Percentiles rank a stretch among this genome's conserved stretches.
Evolutionary conservation across 2,797 vertebrate genomes (phyloP).

Genomic region (Malacoraja senta): DNA sequence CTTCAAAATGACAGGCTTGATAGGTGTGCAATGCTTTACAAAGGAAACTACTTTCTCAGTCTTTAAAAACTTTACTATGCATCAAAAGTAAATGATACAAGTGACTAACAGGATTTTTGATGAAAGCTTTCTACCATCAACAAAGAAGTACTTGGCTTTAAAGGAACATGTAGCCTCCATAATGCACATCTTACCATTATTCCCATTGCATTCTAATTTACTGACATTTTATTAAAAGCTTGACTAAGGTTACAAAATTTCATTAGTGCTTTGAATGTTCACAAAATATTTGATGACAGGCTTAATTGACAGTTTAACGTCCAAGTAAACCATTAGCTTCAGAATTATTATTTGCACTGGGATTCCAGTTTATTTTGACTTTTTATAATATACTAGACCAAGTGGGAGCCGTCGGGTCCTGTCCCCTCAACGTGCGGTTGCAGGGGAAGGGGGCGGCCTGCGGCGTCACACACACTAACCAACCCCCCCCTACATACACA

Average conservation of each 20-base stretch:
- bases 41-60: neutral
- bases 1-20: neutral
- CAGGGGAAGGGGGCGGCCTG: too few relatives aligned
- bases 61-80: neutral
- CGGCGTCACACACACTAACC: too few relatives aligned
- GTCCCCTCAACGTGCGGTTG: too few relatives aligned
- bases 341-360: neutral
- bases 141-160: neutral
- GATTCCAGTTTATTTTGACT: neutral
- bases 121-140: neutral
- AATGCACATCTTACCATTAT: neutral
- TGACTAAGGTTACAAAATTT: neutral
- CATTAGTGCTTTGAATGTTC: neutral
- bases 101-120: neutral
- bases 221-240: neutral
- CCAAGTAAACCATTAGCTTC: too few relatives aligned
- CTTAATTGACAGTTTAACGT: neutral
- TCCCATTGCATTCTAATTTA: constrained; percentile 7
- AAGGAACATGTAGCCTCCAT: neutral
- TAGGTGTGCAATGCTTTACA: neutral
- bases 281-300: neutral
- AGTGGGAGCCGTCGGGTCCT: too few relatives aligned
- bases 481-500: too few relatives aligned
- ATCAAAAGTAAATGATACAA: neutral
- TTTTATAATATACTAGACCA: neutral